Percentiles rank a stretch among this genome's conserved stretches.
These are phyloP conservation scores for Ictalurus punctatus DNA, from an alignment of 2,113 vertebrate genomes.

Conservation along the genomic window DNA sequence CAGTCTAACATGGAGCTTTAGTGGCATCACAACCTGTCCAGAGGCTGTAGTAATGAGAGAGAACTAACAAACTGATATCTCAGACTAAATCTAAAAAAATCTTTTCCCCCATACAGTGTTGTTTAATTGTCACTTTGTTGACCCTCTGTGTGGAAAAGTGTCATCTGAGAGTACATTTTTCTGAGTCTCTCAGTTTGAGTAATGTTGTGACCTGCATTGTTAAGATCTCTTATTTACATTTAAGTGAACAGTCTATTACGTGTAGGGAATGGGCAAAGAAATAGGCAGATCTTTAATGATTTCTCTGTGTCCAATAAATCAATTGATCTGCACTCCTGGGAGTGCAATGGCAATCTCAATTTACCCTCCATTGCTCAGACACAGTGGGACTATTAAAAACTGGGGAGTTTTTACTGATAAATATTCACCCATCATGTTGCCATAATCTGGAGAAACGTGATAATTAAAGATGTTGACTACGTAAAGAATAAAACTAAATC, in stretches of 20 bases:
- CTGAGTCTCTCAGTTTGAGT: constrained; percentile 27
- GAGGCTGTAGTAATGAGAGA: constrained; percentile 31
- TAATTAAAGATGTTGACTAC: not conserved
- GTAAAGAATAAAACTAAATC: not conserved
- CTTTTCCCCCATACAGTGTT: not conserved
- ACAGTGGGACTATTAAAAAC: constrained; percentile 47
- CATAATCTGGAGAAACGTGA: not conserved
- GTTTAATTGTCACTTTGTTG: constrained; percentile 52
- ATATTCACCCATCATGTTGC: not conserved
- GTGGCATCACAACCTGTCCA: not conserved
- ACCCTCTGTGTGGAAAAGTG: constrained; percentile 26
- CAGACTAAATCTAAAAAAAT: not conserved
- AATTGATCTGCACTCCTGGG: constrained; percentile 43
- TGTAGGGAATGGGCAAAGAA: constrained; percentile 32
- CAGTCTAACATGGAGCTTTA: constrained; percentile 14
- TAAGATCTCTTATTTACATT: constrained; percentile 47
- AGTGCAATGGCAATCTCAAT: constrained; percentile 34
- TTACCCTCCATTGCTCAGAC: constrained; percentile 37
- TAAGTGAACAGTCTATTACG: constrained; percentile 46
- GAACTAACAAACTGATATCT: constrained; percentile 5
- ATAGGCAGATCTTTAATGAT: constrained; percentile 49
- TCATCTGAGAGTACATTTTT: constrained; percentile 28
- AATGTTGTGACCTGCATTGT: constrained; percentile 6
- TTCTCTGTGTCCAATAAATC: constrained; percentile 55
- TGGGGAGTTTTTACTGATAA: constrained; percentile 13